Evolutionary conservation across 2,113 vertebrate genomes (phyloP), one percentile per base, ranked within the genome.

Genomic region (Rhinichthys klamathensis): DNA sequence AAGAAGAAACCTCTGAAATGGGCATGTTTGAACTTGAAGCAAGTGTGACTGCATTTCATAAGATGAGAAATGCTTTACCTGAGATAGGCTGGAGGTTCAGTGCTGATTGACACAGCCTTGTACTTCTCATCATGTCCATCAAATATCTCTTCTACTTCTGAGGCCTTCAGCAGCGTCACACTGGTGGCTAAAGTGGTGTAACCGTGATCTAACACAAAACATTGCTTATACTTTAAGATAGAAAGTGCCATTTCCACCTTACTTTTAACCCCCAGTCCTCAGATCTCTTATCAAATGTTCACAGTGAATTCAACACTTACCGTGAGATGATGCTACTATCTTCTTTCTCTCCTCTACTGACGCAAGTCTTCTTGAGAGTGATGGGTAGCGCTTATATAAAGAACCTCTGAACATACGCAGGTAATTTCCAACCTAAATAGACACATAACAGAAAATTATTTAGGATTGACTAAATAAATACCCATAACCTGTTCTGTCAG

Each of bases 81-180:
- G 96, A 99, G 97, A 94, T 97, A 99, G 46, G 98, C 97, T 0
- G 98, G 98, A 75, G 98, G 98, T 90, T 99, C 98, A 0, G 98
- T 99, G 94, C 96, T 99, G 95, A 99, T 99, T 61, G 98, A 99
- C 90, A 99, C 97, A 0, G 98, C 98, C 88, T 99, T 99, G 90
- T 99, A 99, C 85, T 99, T 99, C 93, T 99, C 98, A 89, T 99
- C 98, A 0, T 99, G 98, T 1, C 98, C 98, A 21, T 99, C 97
- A 83, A 99, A 95, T 91, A 99, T 99, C 93, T 99, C 98, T 87
- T 99, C 98, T 63, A 98, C 98, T 88, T 99, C 98, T 2, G 97
- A 98, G 1, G 98, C 98, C 92, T 99, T 99, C 70, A 99, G 91
- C 85, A 99, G 95, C 0, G 98, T 99, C 84, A 99, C 98, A 0